Evolutionary conservation across 2,888 invertebrate species (phyloP).

Genomic region (Lycophotia porphyrea): DNA sequence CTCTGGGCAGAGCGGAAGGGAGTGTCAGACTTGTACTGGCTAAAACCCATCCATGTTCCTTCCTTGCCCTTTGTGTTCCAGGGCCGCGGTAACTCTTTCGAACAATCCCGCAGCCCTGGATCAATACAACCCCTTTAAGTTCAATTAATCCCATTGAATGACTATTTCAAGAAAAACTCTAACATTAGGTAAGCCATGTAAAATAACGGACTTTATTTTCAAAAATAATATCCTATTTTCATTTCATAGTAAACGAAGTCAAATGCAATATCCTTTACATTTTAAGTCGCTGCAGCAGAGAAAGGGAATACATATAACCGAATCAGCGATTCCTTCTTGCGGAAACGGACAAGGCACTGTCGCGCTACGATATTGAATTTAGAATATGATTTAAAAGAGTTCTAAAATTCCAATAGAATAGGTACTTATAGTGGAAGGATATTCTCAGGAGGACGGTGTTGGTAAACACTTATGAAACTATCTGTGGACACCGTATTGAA

Average conservation of each 20-base stretch:
- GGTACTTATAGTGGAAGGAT: neutral
- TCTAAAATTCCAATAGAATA: slow-evolving; percentile 8
- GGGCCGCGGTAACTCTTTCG: no score
- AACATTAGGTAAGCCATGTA: no score
- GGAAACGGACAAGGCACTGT: neutral
- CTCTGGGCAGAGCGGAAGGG: no score
- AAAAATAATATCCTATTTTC: neutral
- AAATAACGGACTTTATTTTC: no score
- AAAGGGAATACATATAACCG: neutral
- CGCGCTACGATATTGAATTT: slow-evolving; percentile 26
- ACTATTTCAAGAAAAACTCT: no score
- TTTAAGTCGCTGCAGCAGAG: neutral
- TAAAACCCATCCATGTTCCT: no score
- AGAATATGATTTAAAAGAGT: slow-evolving; percentile 22
- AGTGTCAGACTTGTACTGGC: no score
- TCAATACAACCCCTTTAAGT: no score
- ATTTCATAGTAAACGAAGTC: neutral
- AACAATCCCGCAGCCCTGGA: no score
- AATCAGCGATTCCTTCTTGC: slow-evolving; percentile 10
- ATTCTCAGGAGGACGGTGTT: neutral
- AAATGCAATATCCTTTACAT: neutral
- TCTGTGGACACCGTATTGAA: neutral
- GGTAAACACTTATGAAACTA: neutral
- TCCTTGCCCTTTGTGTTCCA: no score
- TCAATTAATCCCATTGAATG: no score